Base-by-base conservation (phyloP, 2,797 vertebrate genomes). In the Typhlichthys subterraneus region DNA sequence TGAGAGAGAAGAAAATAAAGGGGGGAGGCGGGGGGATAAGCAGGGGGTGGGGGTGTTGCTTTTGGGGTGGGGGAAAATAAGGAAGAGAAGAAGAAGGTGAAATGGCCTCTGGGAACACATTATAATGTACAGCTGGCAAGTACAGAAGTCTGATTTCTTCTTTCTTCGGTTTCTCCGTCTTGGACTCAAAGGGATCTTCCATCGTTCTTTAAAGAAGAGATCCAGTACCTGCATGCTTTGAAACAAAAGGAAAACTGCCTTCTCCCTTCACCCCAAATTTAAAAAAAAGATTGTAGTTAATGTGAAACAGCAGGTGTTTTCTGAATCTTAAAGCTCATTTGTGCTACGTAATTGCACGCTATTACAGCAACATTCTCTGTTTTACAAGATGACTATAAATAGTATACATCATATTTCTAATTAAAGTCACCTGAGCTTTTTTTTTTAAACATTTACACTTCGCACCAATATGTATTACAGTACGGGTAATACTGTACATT, bases 101-200 rank as follows among this genome's bases (percentile, higher is more conserved):
- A 82, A 89, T 79, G 70, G 84, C 87, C 75, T 86, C 78, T 81
- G 90, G 92, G 92, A 91, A 86, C 88, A 88, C 87, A 94, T 94
- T 90, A 92, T 87, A 78, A 84, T 80, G 84, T 90, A 89, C 90
- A 88, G 89, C 90, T 92, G 92, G 86, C 86, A 91, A 81, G 79
- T 65, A 87, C 65, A 86, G 79, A 86, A 84, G 67, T 68, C 70
- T 58, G 53, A 65, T 73, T 62, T 63, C 62, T 67, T 63, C 63
- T 75, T 63, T 53, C 63, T 68, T 74, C 60, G 63, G 13, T 48
- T 61, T 83, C 79, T 79, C 77, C 63, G 82, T 70, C 73, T 84
- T 88, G 72, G 73, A 82, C 72, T 87, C 70, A 88, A 91, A 91
- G 70, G 53, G n/a, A 67, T 75, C 82, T 90, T 90, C 90, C 86